A percentile compares a stretch with the other conserved stretches of the same genome.
Conservation (phyloP, 2,888 invertebrate genomes). For the Vanessa cardui region DNA sequence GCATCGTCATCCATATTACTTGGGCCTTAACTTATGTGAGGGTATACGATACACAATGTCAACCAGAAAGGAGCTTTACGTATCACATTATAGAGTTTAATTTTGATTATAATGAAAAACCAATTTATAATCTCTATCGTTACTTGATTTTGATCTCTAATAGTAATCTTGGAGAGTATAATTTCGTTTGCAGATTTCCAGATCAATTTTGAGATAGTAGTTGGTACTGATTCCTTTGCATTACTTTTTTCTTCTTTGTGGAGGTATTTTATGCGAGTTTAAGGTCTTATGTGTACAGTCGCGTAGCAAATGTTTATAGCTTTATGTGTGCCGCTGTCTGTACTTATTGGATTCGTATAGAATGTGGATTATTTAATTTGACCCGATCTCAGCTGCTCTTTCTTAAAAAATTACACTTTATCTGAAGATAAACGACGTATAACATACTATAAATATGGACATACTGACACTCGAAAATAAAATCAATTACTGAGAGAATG, state of each 20-base stretch:
- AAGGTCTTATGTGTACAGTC: slow-evolving; percentile 77
- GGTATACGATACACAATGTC: slow-evolving; percentile 53
- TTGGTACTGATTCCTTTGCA: slow-evolving; percentile 80
- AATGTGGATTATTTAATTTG: slow-evolving; percentile 42
- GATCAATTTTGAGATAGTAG: slow-evolving; percentile 81
- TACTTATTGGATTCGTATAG: slow-evolving; percentile 43
- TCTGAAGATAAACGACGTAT: too few relatives aligned
- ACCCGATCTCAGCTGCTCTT: slow-evolving; percentile 13
- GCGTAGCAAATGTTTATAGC: slow-evolving; percentile 44
- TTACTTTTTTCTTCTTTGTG: slow-evolving; percentile 81
- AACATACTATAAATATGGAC: neutral
- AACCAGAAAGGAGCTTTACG: slow-evolving; percentile 47
- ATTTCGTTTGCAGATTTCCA: slow-evolving; percentile 50
- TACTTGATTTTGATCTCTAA: slow-evolving; percentile 53
- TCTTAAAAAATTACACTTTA: neutral
- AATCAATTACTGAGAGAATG: too few relatives aligned
- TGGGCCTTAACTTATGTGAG: slow-evolving; percentile 80
- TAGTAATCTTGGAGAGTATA: slow-evolving; percentile 27
- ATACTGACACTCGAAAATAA: too few relatives aligned
- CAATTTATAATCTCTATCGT: slow-evolving; percentile 58
- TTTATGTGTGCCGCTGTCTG: slow-evolving; percentile 38
- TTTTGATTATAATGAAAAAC: slow-evolving; percentile 53
- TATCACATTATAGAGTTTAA: slow-evolving; percentile 26
- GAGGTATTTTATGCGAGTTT: slow-evolving; percentile 79
- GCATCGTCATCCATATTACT: slow-evolving; percentile 82